phyloP scores from a whole-genome alignment of 2,113 vertebrate genomes.

The Cyphomyrus plagiostoma region DNA sequence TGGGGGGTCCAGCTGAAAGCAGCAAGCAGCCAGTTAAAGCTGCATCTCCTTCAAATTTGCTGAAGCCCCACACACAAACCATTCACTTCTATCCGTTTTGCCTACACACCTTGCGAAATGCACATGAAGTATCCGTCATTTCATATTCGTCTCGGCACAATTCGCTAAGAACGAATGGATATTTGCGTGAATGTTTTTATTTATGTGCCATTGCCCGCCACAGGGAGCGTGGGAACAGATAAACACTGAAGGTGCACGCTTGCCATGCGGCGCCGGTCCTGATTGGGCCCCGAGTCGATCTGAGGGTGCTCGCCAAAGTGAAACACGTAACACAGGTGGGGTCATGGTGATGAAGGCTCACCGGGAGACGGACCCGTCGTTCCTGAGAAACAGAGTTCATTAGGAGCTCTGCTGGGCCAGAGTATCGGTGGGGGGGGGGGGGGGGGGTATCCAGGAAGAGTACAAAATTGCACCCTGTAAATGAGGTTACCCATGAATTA shows the following conservation, averaged over 20 bases:
- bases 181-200: background rate
- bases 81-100: background rate
- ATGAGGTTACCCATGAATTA: slow-evolving; percentile 22
- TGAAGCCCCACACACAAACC: background rate
- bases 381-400: slow-evolving; percentile 7
- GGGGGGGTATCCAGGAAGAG: background rate
- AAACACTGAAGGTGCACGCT: background rate
- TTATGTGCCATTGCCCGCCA: background rate
- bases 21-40: background rate
- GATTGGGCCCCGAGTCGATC: background rate
- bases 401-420: background rate
- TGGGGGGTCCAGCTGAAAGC: background rate
- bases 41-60: background rate
- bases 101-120: background rate
- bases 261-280: background rate
- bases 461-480: slow-evolving; percentile 1
- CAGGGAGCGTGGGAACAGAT: background rate
- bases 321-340: background rate
- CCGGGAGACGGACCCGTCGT: background rate
- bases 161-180: background rate
- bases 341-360: background rate
- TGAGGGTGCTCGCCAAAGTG: background rate
- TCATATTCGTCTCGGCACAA: background rate
- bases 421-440: background rate
- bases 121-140: background rate